Base-by-base conservation (phyloP, 2,888 invertebrate species). In the Microctonus brassicae region DNA sequence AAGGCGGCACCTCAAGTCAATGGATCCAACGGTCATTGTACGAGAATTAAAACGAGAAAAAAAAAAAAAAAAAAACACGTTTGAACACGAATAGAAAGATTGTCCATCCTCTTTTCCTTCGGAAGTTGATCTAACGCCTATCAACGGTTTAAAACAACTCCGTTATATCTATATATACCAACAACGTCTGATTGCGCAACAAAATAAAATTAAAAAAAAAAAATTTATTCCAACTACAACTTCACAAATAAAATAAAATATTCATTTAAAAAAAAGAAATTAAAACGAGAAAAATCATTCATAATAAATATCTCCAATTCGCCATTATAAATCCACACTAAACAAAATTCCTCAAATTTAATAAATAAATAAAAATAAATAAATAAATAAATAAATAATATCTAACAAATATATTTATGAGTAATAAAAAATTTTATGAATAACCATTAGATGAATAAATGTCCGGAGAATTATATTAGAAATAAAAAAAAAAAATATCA, bases 101-200 rank as follows among this genome's bases (percentile, higher is more conserved):
- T 58, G 73, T 26, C 61, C 47, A 63, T 61, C 42, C 69, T 66
- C 52, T 66, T 36, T 69, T 63, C 57, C 69, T 55, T 63, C 63
- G 57, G 63, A 63, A 69, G 63, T 63, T 63, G 57, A 69, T 69
- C 63, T 69, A 42, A 63, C 36, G 63, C 57, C 63, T 69, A 26
- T 64, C 26, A 63, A 69, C 69, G 42, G 42, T 39, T 42, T 39
- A 26, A 24, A 2, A 57, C 24, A n/a, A 26, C 17, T 47, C 47
- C 69, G 63, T 39, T 39, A 34, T 69, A 20, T 36, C 39, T 57
- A 26, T 10, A 57, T 7, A 26, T 9, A 36, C 62, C 42, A 55
- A 55, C 52, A 65, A 29, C 10, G 36, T 55, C 34, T 33, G 55
- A 65, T 65, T 65, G 24, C 52, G 36, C 33, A 65, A 65, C 10